Conservation (phyloP, 2,888 invertebrate genomes). For the Chloromyia formosa region DNA sequence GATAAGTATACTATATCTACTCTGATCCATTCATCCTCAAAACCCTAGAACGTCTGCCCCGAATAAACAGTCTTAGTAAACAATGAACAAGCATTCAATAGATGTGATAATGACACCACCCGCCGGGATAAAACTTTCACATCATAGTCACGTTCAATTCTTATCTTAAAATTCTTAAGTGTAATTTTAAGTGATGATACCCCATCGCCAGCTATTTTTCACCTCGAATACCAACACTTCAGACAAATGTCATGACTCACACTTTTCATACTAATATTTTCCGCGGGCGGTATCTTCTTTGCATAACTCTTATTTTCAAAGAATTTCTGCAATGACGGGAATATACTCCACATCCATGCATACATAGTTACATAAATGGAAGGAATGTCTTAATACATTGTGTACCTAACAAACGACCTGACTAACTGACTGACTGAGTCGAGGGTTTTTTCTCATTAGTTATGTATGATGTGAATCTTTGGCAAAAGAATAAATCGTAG, state of each 20-base stretch:
- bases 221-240: not conserved
- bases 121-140: not conserved
- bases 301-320: constrained; percentile 4
- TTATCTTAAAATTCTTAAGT: constrained; percentile 3
- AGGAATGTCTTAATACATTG: not conserved
- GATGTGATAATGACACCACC: too few species aligned
- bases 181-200: not conserved
- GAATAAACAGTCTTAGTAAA: too few species aligned
- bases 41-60: too few species aligned
- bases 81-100: too few species aligned
- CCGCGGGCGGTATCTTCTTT: not conserved
- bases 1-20: too few species aligned
- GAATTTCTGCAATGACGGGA: not conserved
- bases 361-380: not conserved
- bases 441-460: not conserved
- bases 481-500: not conserved
- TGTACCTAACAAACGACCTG: not conserved
- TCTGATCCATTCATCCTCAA: too few species aligned
- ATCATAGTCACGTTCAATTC: not conserved
- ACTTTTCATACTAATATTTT: not conserved
- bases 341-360: not conserved
- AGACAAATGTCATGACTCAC: not conserved
- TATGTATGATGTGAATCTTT: constrained; percentile 4
- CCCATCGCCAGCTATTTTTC: not conserved
- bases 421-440: not conserved